These are phyloP conservation scores for Caranx melampygus DNA, from an alignment of 2,113 vertebrate species.

Conservation along the genomic window DNA sequence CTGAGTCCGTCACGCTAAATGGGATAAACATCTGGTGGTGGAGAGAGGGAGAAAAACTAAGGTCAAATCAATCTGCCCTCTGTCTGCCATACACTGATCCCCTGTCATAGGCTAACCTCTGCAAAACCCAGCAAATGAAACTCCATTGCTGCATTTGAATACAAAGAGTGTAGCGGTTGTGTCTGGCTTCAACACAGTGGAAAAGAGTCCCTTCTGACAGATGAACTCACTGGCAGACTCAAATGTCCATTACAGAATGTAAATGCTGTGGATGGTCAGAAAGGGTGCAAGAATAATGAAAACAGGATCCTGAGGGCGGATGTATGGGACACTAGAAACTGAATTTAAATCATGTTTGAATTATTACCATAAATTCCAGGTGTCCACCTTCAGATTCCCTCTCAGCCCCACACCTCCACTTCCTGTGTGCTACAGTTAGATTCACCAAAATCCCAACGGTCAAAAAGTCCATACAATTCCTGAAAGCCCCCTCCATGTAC, in stretches of 20 bases:
- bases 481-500: too few species aligned
- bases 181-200: constrained; percentile 4
- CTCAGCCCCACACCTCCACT: too few species aligned
- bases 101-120: constrained; percentile 69
- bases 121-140: constrained; percentile 61
- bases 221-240: constrained; percentile 15
- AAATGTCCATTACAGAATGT: background rate
- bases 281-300: background rate
- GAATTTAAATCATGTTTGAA: too few species aligned
- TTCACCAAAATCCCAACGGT: too few species aligned
- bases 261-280: background rate
- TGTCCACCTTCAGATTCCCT: too few species aligned
- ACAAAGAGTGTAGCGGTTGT: constrained; percentile 33
- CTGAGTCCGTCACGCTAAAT: constrained; percentile 65
- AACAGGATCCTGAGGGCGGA: background rate
- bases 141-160: constrained; percentile 61
- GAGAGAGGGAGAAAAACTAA: constrained; percentile 52
- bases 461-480: too few species aligned
- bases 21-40: constrained; percentile 68
- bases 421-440: too few species aligned
- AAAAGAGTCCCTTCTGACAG: background rate
- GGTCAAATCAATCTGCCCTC: constrained; percentile 76
- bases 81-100: constrained; percentile 69
- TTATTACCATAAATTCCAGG: too few species aligned
- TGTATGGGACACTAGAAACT: too few species aligned